Percentiles rank a stretch among this genome's conserved stretches.
phyloP scores from a whole-genome alignment of 1,140 invertebrate species.

The Ridgeia piscesae region DNA sequence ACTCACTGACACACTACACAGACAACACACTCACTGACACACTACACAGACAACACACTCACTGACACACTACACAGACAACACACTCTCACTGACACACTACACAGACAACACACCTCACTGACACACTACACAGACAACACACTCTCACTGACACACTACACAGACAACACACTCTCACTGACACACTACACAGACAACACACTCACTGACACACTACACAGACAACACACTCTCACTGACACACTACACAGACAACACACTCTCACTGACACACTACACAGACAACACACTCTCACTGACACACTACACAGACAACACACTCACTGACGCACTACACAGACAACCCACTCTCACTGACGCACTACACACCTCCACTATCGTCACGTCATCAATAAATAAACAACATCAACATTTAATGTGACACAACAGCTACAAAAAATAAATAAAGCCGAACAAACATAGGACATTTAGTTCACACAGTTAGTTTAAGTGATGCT shows the following conservation, averaged over 20 bases:
- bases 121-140: neutral
- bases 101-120: neutral
- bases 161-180: neutral
- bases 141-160: neutral
- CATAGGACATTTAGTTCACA: neutral
- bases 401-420: neutral
- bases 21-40: neutral
- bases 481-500: neutral
- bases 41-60: neutral
- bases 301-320: neutral
- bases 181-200: neutral
- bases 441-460: neutral
- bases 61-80: neutral
- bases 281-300: neutral
- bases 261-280: neutral
- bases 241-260: neutral
- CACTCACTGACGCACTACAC: neutral
- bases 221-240: neutral
- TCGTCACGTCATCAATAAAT: constrained; percentile 12
- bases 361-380: constrained; percentile 22
- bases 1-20: neutral
- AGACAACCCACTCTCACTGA: no score
- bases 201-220: neutral
- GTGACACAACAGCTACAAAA: neutral
- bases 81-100: neutral